Conservation (phyloP, 2,797 vertebrate species). For the Scarus forsteni region DNA sequence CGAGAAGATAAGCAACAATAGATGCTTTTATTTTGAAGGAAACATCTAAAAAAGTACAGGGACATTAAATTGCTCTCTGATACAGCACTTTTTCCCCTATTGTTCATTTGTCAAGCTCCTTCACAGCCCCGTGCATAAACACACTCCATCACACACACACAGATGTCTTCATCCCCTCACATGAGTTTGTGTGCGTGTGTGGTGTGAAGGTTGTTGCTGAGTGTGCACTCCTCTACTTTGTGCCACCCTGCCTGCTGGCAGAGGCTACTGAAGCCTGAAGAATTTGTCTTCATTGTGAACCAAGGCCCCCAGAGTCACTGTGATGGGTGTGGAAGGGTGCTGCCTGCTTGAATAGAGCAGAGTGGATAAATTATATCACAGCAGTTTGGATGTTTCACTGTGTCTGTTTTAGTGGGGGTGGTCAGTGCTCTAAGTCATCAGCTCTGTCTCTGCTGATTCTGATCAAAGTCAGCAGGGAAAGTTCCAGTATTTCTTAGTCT, state of each 20-base stretch:
- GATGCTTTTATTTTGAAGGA: constrained; percentile 29
- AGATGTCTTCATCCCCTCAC: constrained; percentile 30
- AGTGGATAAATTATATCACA: constrained; percentile 32
- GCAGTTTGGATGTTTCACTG: background rate
- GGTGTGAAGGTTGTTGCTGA: constrained; percentile 65
- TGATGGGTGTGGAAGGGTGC: constrained; percentile 37
- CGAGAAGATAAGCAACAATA: background rate
- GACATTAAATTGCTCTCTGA: background rate
- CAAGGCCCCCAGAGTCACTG: constrained; percentile 45
- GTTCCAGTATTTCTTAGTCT: too few species aligned
- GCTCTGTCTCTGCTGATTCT: background rate
- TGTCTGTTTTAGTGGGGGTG: background rate
- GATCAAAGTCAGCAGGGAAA: background rate
- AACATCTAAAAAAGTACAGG: constrained; percentile 36
- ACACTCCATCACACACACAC: constrained; percentile 27
- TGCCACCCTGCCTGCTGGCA: constrained; percentile 41
- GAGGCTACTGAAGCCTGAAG: constrained; percentile 51
- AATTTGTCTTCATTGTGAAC: constrained; percentile 68
- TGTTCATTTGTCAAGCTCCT: constrained; percentile 32
- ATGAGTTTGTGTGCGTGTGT: constrained; percentile 6
- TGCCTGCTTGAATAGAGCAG: constrained; percentile 15
- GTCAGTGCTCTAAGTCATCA: background rate
- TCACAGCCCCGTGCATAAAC: constrained; percentile 32
- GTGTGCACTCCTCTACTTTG: constrained; percentile 46
- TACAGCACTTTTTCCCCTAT: background rate